Evolutionary conservation across 2,113 vertebrate genomes (phyloP), one percentile per base, ranked within the genome.

Genomic region (Seriola quinqueradiata): DNA sequence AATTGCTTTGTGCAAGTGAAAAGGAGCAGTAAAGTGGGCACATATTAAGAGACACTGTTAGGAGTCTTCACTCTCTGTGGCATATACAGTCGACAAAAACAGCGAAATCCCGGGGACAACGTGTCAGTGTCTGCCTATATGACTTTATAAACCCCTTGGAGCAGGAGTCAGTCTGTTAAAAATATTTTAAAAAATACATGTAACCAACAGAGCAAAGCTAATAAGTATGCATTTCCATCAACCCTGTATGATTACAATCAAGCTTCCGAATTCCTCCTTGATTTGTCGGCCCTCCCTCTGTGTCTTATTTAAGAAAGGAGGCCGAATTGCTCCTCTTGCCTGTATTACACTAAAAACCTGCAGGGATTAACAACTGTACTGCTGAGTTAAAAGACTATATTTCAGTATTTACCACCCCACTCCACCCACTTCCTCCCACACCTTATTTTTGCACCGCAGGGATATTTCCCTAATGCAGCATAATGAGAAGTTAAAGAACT

Each of bases 1-100:
- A 71, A 81, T 82, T 21, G 6, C 25, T 82, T 85, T 84, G 80
- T 78, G 70, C 21, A 38, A 76, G 58, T 66, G 70, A 75, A 78
- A 67, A 69, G 40, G 34, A 78, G 70, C 25, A 10, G 61, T 55
- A 76, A 70, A 89, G 63, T 70, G 52, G 52, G 46, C 52, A 28
- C 42, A 8, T 44, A 89, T 82, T 67, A 55, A 67, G 70, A 74
- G 70, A 46, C 59, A 77, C 36, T 25, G 40, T 71, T 64, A 32
- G 17, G 67, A 69, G 65, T 68, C 28, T 28, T 74, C 44, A 59
- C 55, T 83, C 42, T 17, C 63, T 59, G 73, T 32, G 59, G 60
- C 60, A 61, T 38, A 58, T 40, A 23, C 40, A 60, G 60, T 55
- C 6, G 11, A 63, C 71, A 85, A 68, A 79, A 72, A 63, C 64